These are phyloP conservation scores for Tetragnatha versicolor DNA, from an alignment of 1,140 invertebrate genomes.

Conservation along the genomic window DNA sequence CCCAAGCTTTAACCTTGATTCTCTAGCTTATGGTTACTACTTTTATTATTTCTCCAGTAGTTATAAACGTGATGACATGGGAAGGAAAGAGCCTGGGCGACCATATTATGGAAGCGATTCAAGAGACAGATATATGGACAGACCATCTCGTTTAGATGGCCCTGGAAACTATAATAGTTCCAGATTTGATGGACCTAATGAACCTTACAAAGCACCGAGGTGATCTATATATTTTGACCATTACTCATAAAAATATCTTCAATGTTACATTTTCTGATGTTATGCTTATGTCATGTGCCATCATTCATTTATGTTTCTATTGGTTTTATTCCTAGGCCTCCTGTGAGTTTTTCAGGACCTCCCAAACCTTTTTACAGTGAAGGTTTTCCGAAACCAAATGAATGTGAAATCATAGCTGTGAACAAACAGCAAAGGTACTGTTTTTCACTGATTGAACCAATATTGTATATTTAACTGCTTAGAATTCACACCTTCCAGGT, in stretches of 20 bases:
- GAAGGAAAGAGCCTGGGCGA: constrained; percentile 1
- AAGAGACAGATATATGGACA: constrained; percentile 33
- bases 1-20: too few species aligned
- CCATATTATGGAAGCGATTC: constrained; percentile 29
- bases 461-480: constrained; percentile 34
- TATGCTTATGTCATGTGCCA: too few species aligned
- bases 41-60: neutral
- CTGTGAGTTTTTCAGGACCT: constrained; percentile 22
- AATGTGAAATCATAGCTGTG: constrained; percentile 87
- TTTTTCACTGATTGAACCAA: constrained; percentile 1
- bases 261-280: neutral
- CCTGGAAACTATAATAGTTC: neutral
- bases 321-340: neutral
- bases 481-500: too few species aligned
- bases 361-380: constrained; percentile 1
- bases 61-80: constrained; percentile 27
- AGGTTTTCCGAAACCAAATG: constrained; percentile 71
- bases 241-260: neutral
- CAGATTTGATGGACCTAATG: constrained; percentile 4
- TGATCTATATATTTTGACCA: neutral
- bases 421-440: constrained; percentile 78
- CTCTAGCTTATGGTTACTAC: too few species aligned
- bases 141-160: neutral
- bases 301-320: neutral
- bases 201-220: constrained; percentile 24